Percentiles rank a stretch among this genome's conserved stretches.
Conservation (phyloP, 2,797 vertebrate genomes). For the Argya squamiceps region DNA sequence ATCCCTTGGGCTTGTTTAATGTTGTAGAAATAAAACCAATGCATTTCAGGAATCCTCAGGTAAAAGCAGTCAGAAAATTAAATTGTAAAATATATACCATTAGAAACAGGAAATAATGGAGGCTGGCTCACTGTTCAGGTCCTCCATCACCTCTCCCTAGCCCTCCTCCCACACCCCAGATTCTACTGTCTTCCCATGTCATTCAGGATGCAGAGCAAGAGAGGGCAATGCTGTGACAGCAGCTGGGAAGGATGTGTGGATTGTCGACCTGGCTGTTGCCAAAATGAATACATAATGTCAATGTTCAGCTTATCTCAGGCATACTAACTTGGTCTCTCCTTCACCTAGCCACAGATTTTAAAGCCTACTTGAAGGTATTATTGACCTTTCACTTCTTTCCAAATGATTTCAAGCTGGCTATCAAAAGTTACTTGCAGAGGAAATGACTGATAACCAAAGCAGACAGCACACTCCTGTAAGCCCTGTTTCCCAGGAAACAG, state of each 20-base stretch:
- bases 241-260: background rate
- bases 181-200: background rate
- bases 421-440: background rate
- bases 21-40: background rate
- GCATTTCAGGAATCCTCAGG: background rate
- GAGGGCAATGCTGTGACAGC: background rate
- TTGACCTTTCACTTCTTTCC: background rate
- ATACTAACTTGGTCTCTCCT: background rate
- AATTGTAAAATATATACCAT: background rate
- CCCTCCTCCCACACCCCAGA: accelerated
- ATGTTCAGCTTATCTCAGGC: background rate
- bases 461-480: background rate
- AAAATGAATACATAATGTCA: background rate
- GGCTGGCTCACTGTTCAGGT: background rate
- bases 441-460: background rate
- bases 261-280: background rate
- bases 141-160: background rate
- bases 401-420: background rate
- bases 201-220: background rate
- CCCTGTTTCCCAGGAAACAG: background rate
- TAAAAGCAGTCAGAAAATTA: background rate
- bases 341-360: background rate
- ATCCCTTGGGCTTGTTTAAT: background rate
- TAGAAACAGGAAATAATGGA: background rate
- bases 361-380: background rate